Base-by-base conservation (phyloP, 2,113 vertebrate genomes). In the Lycaon pictus region DNA sequence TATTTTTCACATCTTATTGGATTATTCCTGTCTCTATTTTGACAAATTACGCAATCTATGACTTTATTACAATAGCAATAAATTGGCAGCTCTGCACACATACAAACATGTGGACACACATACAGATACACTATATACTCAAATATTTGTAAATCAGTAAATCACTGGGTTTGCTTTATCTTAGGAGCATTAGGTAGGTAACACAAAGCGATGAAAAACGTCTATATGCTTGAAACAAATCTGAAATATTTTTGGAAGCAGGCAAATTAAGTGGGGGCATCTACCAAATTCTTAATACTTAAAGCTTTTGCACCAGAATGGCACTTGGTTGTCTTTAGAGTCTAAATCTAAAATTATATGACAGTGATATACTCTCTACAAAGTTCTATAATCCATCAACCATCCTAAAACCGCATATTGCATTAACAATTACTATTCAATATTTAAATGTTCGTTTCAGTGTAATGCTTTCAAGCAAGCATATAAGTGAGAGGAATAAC, bases 311-410 rank as follows among this genome's bases (percentile, higher is more conserved):
- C 43, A n/a, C 1, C 11, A 88, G 3, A 8, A 48, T 35, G 91
- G 23, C 4, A 76, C 27, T 80, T 69, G 9, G 4, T 77, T 95
- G 6, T 69, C 23, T 35, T 91, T 95, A 8, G n/a, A 58, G 3
- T 65, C 48, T 72, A 80, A 80, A 79, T 71, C 25, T 65, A 76
- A 91, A 95, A 60, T 94, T 67, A 67, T 32, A 23, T 94, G 43
- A 86, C 23, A 63, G 13, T 67, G 65, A 62, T 58, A 63, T 17
- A 86, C 0, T 93, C 67, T 80, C 17, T 15, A 35, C 20, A 76
- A 91, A 88, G 23, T 76, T 11, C 15, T 94, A 43, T 48, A 76
- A 55, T 79, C 1, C 3, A 8, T 51, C 32, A 93, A 56, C 37
- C 7, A 10, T 27, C n/a, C 51, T 56, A 88, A 91, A 86, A 85